phyloP scores from a whole-genome alignment of 2,888 invertebrate species.

The Heliconius hortense region DNA sequence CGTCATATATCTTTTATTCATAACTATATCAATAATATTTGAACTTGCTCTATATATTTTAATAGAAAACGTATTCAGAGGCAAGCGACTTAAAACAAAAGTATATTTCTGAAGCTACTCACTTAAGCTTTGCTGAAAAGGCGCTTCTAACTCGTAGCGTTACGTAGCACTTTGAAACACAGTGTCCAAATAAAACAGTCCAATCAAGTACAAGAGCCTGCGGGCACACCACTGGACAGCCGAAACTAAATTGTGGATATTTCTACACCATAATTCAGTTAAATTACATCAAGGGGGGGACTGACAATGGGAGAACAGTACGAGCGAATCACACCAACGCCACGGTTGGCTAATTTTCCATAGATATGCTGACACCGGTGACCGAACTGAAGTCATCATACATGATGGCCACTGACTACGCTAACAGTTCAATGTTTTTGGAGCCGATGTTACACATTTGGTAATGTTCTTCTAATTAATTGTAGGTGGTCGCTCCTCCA shows the following conservation, averaged over 20 bases:
- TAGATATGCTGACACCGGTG: conserved; percentile 63
- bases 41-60: neutral
- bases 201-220: conserved; percentile 51
- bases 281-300: conserved; percentile 79
- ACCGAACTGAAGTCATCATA: conserved; percentile 65
- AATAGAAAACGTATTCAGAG: neutral
- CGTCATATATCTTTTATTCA: too few relatives aligned
- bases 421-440: conserved; percentile 23
- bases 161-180: conserved; percentile 51
- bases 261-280: conserved; percentile 79
- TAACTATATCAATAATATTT: neutral
- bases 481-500: neutral
- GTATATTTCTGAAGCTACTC: conserved; percentile 48
- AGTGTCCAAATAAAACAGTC: conserved; percentile 46
- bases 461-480: neutral
- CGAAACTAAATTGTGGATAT: conserved; percentile 76
- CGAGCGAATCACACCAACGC: conserved; percentile 80
- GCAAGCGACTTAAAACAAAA: neutral
- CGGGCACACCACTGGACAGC: conserved; percentile 69
- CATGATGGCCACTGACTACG: conserved; percentile 52
- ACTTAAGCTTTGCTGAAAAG: conserved; percentile 61
- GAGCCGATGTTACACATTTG: neutral
- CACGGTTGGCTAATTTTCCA: conserved; percentile 78
- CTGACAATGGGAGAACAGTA: conserved; percentile 78
- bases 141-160: conserved; percentile 64